phyloP scores from a whole-genome alignment of 2,797 vertebrate genomes.

The Pteropus rufus region DNA sequence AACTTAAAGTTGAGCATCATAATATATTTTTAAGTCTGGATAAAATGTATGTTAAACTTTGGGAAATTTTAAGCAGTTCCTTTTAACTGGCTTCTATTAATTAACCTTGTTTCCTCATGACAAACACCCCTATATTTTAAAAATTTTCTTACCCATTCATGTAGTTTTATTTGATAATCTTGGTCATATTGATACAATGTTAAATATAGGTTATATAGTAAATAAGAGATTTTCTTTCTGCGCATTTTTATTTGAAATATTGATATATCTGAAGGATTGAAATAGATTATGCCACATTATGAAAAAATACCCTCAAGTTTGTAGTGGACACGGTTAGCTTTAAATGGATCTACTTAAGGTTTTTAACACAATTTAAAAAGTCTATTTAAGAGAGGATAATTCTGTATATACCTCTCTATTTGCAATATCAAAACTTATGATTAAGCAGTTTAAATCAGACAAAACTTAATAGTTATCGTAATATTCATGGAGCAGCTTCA shows the following conservation, averaged over 20 bases:
- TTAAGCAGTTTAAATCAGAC: neutral
- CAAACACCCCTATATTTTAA: neutral
- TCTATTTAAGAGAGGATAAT: neutral
- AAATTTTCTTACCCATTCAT: neutral
- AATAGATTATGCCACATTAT: neutral
- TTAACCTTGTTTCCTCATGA: neutral
- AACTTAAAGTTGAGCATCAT: constrained; percentile 3
- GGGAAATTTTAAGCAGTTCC: neutral
- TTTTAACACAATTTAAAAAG: neutral
- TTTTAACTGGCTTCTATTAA: neutral
- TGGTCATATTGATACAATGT: neutral
- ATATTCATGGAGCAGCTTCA: constrained; percentile 22
- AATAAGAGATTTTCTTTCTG: neutral
- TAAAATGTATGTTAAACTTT: constrained; percentile 31
- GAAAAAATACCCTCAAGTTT: neutral
- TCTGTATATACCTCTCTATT: neutral
- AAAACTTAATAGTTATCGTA: constrained; percentile 31
- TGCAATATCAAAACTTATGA: neutral
- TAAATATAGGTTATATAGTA: neutral
- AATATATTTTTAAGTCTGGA: neutral
- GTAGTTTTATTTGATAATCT: neutral
- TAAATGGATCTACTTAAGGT: neutral
- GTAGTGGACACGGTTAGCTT: neutral
- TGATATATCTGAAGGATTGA: neutral
- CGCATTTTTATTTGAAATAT: neutral